These are phyloP conservation scores for Drosophila colorata DNA, from an alignment of 2,888 invertebrate genomes.

Conservation along the genomic window DNA sequence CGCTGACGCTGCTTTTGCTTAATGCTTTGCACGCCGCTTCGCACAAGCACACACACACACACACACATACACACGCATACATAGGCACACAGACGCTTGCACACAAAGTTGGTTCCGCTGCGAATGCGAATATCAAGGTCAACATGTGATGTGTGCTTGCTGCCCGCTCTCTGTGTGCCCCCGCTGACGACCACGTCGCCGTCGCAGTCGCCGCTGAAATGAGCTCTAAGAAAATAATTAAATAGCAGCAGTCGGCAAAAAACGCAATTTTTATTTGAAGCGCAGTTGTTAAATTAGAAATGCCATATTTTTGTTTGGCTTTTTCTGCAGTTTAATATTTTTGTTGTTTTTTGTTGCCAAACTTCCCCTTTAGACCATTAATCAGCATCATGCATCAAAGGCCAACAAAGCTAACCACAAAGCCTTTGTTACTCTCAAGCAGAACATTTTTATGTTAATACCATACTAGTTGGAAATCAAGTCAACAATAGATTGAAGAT, in stretches of 20 bases:
- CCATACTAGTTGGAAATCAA: background rate
- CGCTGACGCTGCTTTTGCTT: slow-evolving; percentile 54
- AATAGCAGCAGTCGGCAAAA: slow-evolving; percentile 67
- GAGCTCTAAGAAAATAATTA: slow-evolving; percentile 76
- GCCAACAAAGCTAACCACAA: slow-evolving; percentile 19
- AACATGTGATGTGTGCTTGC: slow-evolving; percentile 70
- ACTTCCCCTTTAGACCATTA: slow-evolving; percentile 47
- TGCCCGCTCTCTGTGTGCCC: slow-evolving; percentile 19
- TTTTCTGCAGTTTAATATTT: slow-evolving; percentile 45
- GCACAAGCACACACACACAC: slow-evolving; percentile 31
- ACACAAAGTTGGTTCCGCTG: slow-evolving; percentile 78
- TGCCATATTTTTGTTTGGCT: slow-evolving; percentile 64
- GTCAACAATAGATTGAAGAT: background rate
- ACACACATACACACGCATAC: slow-evolving; percentile 20
- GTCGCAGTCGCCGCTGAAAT: slow-evolving; percentile 41
- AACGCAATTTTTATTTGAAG: slow-evolving; percentile 74
- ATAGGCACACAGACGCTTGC: slow-evolving; percentile 26
- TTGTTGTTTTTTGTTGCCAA: slow-evolving; percentile 19
- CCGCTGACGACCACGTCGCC: slow-evolving; percentile 14
- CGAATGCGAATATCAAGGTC: slow-evolving; percentile 84
- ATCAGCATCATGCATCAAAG: slow-evolving; percentile 62
- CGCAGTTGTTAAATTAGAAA: slow-evolving; percentile 77
- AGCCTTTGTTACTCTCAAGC: background rate
- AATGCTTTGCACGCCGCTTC: slow-evolving; percentile 62
- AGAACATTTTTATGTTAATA: background rate